phyloP scores from a whole-genome alignment of 1,140 invertebrate species.

The Drosophila sulfurigaster region DNA sequence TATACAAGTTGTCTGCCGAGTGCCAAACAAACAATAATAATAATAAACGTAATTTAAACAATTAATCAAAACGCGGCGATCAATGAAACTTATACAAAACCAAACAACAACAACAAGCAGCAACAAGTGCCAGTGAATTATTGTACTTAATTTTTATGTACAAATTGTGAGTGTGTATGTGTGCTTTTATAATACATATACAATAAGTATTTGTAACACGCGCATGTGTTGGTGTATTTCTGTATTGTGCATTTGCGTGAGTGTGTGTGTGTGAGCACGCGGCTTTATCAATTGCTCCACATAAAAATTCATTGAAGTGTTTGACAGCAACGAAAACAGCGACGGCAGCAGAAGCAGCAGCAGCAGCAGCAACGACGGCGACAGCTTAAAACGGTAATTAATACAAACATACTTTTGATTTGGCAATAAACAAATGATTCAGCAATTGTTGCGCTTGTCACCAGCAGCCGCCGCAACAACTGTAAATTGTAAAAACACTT shows the following conservation, averaged over 20 bases:
- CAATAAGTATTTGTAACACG: constrained; percentile 8
- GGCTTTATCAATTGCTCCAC: constrained; percentile 80
- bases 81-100: constrained; percentile 70
- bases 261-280: constrained; percentile 32
- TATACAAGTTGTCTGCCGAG: constrained; percentile 15
- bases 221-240: constrained; percentile 21
- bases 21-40: constrained; percentile 48
- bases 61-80: constrained; percentile 81
- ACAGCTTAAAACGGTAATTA: constrained; percentile 82
- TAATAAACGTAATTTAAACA: constrained; percentile 81
- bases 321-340: constrained; percentile 60
- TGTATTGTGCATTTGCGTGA: neutral
- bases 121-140: constrained; percentile 79
- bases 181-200: neutral
- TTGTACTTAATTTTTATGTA: constrained; percentile 81
- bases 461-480: constrained; percentile 33
- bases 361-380: constrained; percentile 6
- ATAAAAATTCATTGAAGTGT: constrained; percentile 80
- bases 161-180: constrained; percentile 56
- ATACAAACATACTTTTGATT: constrained; percentile 77
- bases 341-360: constrained; percentile 1
- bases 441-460: constrained; percentile 59
- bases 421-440: constrained; percentile 80
- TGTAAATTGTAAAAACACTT: constrained; percentile 75
- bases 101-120: constrained; percentile 48